Evolutionary conservation across 2,888 invertebrate species (phyloP).

Genomic region (Acleris holmiana): DNA sequence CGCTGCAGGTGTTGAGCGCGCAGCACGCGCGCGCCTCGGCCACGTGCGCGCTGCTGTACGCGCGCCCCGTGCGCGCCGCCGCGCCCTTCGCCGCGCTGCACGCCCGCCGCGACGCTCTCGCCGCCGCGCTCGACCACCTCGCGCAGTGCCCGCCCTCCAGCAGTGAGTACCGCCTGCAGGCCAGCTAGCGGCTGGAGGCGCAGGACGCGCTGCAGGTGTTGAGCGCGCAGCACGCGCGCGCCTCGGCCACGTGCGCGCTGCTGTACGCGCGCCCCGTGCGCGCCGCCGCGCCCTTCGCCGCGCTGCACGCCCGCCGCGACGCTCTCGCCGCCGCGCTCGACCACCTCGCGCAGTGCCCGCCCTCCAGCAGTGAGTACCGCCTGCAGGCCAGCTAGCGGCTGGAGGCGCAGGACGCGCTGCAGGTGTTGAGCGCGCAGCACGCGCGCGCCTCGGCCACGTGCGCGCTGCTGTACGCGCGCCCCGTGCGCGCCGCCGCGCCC

Average conservation of each 20-base stretch:
- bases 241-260: slow-evolving; percentile 91
- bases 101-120: slow-evolving; percentile 73
- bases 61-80: slow-evolving; percentile 64
- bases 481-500: slow-evolving; percentile 44
- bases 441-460: slow-evolving; percentile 92
- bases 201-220: slow-evolving; percentile 90
- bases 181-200: slow-evolving; percentile 87
- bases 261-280: slow-evolving; percentile 86
- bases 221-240: slow-evolving; percentile 89
- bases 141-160: slow-evolving; percentile 75
- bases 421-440: slow-evolving; percentile 88
- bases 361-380: slow-evolving; percentile 59
- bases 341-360: slow-evolving; percentile 85
- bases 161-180: slow-evolving; percentile 83
- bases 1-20: slow-evolving; percentile 88
- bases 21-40: slow-evolving; percentile 91
- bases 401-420: slow-evolving; percentile 90
- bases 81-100: slow-evolving; percentile 73
- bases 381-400: slow-evolving; percentile 88
- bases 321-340: slow-evolving; percentile 80
- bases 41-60: slow-evolving; percentile 91
- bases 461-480: slow-evolving; percentile 89
- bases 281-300: slow-evolving; percentile 59
- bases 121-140: slow-evolving; percentile 86
- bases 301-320: slow-evolving; percentile 79